A percentile compares a stretch with the other conserved stretches of the same genome.
phyloP scores from a whole-genome alignment of 2,888 invertebrate species.

The Neelides folsomi region DNA sequence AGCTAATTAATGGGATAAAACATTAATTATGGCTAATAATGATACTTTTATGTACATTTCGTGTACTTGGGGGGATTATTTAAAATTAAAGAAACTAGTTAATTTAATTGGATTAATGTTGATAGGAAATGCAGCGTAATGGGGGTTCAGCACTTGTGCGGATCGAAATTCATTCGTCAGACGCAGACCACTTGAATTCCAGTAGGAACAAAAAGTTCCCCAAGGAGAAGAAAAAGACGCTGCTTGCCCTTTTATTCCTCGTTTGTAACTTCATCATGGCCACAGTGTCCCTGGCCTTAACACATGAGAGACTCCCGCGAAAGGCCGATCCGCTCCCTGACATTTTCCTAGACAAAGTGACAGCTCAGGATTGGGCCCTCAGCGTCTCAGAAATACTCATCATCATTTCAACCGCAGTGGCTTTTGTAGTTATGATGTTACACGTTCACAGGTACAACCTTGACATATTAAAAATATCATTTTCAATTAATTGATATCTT shows the following conservation, averaged over 20 bases:
- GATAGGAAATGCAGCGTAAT: slow-evolving; percentile 21
- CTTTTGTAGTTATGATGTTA: slow-evolving; percentile 62
- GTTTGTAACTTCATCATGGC: slow-evolving; percentile 51
- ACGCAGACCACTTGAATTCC: too few species aligned
- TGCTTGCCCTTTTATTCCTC: slow-evolving; percentile 48
- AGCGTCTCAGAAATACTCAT: slow-evolving; percentile 74
- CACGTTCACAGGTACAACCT: slow-evolving; percentile 80
- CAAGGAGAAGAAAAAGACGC: slow-evolving; percentile 71
- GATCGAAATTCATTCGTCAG: slow-evolving; percentile 51
- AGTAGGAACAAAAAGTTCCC: slow-evolving; percentile 47
- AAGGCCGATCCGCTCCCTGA: slow-evolving; percentile 66
- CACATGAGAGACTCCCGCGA: slow-evolving; percentile 74
- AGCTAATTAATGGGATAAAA: too few species aligned
- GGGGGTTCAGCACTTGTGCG: slow-evolving; percentile 40
- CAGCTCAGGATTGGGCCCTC: slow-evolving; percentile 58
- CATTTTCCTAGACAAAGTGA: slow-evolving; percentile 62
- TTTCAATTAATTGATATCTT: too few species aligned
- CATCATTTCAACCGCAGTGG: slow-evolving; percentile 62
- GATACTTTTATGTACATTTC: not conserved
- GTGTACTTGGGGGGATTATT: not conserved
- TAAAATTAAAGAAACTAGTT: too few species aligned
- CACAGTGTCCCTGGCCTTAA: slow-evolving; percentile 61
- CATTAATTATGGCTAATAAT: too few species aligned
- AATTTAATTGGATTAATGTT: not conserved
- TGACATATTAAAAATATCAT: too few species aligned